phyloP scores from a whole-genome alignment of 2,113 vertebrate genomes.

The Microcebus ravelobensis region DNA sequence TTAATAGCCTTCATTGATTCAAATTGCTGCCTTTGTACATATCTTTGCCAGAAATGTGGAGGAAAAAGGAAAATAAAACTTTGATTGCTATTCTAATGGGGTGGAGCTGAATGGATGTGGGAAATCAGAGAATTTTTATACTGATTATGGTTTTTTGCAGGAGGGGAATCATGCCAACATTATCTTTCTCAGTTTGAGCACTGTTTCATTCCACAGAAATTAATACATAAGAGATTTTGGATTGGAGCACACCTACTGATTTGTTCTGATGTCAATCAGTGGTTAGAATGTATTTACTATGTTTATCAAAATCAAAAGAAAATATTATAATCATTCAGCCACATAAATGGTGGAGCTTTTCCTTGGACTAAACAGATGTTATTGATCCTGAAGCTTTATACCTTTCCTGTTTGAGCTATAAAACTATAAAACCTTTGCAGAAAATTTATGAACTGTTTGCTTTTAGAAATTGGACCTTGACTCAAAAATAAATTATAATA shows the following conservation, averaged over 20 bases:
- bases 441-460: conserved; percentile 37
- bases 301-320: conserved; percentile 71
- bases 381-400: conserved; percentile 51
- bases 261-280: conserved; percentile 64
- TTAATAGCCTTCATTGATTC: conserved; percentile 49
- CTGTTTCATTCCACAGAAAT: conserved; percentile 62
- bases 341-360: conserved; percentile 37
- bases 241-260: conserved; percentile 61
- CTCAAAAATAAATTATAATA: neutral
- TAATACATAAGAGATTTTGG: conserved; percentile 63
- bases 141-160: conserved; percentile 37
- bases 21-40: conserved; percentile 24
- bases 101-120: conserved; percentile 2
- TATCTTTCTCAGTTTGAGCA: conserved; percentile 68
- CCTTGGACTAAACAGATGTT: conserved; percentile 40
- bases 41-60: conserved; percentile 37
- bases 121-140: conserved; percentile 64
- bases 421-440: neutral
- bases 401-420: conserved; percentile 29
- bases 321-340: conserved; percentile 58
- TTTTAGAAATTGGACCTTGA: conserved; percentile 28
- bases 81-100: conserved; percentile 56
- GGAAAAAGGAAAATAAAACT: conserved; percentile 45
- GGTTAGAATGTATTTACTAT: conserved; percentile 55
- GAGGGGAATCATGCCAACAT: conserved; percentile 46